A percentile compares a stretch with the other conserved stretches of the same genome.
These are phyloP conservation scores for Gobio gobio DNA, from an alignment of 2,113 vertebrate species.

Conservation along the genomic window DNA sequence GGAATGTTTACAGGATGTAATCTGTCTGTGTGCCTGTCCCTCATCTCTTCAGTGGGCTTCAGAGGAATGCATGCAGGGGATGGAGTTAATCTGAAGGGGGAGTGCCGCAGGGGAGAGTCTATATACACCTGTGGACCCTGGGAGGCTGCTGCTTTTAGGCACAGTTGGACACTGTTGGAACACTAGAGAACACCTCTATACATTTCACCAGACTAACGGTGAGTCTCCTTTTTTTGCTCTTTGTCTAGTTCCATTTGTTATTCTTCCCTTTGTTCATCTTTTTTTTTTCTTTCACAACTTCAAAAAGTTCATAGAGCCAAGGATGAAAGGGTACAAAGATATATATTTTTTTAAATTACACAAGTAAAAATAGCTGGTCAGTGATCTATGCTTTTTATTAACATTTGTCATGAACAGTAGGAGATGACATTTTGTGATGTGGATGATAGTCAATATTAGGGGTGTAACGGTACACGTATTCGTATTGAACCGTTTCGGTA, in stretches of 20 bases:
- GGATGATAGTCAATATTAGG: slow-evolving; percentile 9
- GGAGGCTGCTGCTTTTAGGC: slow-evolving; percentile 72
- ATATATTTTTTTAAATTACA: not conserved
- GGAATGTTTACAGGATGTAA: slow-evolving; percentile 78
- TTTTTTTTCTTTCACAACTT: slow-evolving; percentile 18
- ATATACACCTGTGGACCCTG: slow-evolving; percentile 72
- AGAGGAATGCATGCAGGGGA: slow-evolving; percentile 75
- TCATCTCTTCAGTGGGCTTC: slow-evolving; percentile 74
- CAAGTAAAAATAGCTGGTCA: slow-evolving; percentile 1
- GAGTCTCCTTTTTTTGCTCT: slow-evolving; percentile 55
- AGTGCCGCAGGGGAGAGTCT: slow-evolving; percentile 70
- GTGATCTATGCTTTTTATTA: not conserved
- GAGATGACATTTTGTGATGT: not conserved
- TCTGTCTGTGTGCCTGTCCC: slow-evolving; percentile 68
- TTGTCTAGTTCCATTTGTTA: slow-evolving; percentile 37
- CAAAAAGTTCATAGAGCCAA: not conserved
- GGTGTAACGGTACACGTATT: too few relatives aligned
- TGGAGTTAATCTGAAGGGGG: slow-evolving; percentile 78
- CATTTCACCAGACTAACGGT: slow-evolving; percentile 68
- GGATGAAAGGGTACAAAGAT: not conserved
- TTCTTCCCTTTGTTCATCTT: slow-evolving; percentile 20
- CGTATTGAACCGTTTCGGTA: too few relatives aligned
- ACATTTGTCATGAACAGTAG: not conserved
- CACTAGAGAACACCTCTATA: slow-evolving; percentile 67
- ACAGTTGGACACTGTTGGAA: slow-evolving; percentile 71